Conservation (phyloP, 2,113 vertebrate species). For the Seriola aureovittata region DNA sequence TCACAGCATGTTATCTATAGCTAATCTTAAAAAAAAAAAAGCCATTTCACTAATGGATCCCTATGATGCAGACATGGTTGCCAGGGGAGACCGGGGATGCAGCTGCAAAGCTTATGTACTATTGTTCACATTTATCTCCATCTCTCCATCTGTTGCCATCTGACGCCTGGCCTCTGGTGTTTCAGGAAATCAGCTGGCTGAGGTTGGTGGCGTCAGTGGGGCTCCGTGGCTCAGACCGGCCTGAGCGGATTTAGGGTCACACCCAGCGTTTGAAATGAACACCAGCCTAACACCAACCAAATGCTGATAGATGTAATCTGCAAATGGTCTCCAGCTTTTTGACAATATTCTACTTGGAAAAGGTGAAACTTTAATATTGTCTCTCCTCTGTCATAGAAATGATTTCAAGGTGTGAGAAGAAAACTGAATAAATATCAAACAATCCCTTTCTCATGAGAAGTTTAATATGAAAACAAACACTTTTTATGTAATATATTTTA, state of each 20-base stretch:
- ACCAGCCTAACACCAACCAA: constrained; percentile 58
- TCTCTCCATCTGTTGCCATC: constrained; percentile 57
- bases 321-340: constrained; percentile 46
- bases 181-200: constrained; percentile 58
- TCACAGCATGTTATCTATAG: not conserved
- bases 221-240: constrained; percentile 46
- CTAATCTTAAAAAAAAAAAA: not conserved
- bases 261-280: constrained; percentile 69
- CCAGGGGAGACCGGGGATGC: constrained; percentile 8
- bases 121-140: constrained; percentile 28
- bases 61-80: constrained; percentile 12
- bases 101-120: constrained; percentile 8
- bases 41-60: constrained; percentile 8
- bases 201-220: constrained; percentile 52
- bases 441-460: constrained; percentile 42
- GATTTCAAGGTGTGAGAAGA: constrained; percentile 32
- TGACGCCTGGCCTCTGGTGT: constrained; percentile 51
- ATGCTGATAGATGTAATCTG: constrained; percentile 54
- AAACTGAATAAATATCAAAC: constrained; percentile 1
- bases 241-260: constrained; percentile 61
- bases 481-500: not conserved
- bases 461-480: constrained; percentile 28
- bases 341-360: constrained; percentile 36
- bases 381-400: constrained; percentile 22
- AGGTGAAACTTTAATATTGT: constrained; percentile 34